phyloP scores from a whole-genome alignment of 2,888 invertebrate genomes.

The Drosophila parthenogenetica region DNA sequence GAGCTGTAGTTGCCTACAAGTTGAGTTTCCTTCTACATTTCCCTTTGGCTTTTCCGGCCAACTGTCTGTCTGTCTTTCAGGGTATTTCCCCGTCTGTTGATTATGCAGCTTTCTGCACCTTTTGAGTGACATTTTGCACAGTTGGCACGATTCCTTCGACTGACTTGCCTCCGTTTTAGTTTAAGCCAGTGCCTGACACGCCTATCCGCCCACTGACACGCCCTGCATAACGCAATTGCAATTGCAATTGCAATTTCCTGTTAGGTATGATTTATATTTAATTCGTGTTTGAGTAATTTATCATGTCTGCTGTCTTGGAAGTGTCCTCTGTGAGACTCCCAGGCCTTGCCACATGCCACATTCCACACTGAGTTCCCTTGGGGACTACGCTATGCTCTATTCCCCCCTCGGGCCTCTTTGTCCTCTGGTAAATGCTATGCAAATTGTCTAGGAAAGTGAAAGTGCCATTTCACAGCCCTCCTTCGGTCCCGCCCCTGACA shows the following conservation, averaged over 20 bases:
- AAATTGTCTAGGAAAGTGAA: conserved; percentile 75
- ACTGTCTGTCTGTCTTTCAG: conserved; percentile 1
- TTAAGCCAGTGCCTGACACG: neutral
- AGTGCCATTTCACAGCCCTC: conserved; percentile 67
- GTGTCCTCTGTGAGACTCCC: neutral
- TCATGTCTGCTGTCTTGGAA: conserved; percentile 55
- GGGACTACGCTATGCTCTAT: too few relatives aligned
- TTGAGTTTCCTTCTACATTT: neutral
- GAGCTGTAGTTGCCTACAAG: too few relatives aligned
- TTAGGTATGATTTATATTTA: conserved; percentile 73
- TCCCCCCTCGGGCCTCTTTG: neutral
- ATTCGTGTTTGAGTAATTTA: conserved; percentile 77
- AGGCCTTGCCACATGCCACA: neutral
- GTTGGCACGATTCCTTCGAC: conserved; percentile 1
- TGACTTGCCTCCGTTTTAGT: neutral
- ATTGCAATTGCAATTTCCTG: conserved; percentile 52
- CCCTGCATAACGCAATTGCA: conserved; percentile 12
- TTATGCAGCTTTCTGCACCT: conserved; percentile 20
- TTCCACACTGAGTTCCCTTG: neutral
- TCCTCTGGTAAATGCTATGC: conserved; percentile 59
- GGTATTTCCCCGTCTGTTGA: conserved; percentile 11
- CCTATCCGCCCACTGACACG: neutral
- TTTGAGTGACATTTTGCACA: conserved; percentile 21
- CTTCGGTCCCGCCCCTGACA: conserved; percentile 2
- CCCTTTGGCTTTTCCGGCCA: neutral